Percentiles rank a stretch among this genome's conserved stretches.
Evolutionary conservation across 2,113 vertebrate genomes (phyloP).

Genomic region (Ciconia stormi): DNA sequence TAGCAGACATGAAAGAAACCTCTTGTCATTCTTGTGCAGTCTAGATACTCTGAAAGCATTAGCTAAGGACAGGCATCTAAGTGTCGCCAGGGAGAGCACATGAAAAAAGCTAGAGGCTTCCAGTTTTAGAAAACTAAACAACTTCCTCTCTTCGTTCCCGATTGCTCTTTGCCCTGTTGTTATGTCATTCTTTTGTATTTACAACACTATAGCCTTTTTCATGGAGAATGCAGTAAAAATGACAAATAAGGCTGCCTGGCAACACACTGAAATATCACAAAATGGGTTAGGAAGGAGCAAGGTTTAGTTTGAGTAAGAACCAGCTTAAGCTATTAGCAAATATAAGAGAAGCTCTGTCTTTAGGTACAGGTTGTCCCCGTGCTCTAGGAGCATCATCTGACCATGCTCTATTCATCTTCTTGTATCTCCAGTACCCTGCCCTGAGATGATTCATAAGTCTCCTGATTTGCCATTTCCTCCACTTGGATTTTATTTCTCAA

Average conservation of each 20-base stretch:
- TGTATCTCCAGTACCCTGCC: background rate
- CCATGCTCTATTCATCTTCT: background rate
- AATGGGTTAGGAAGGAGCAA: background rate
- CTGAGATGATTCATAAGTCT: background rate
- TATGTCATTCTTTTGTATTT: background rate
- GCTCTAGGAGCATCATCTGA: background rate
- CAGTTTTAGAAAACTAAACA: background rate
- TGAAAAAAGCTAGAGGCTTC: background rate
- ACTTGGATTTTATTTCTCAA: background rate
- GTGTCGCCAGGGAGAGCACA: background rate
- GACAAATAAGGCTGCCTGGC: background rate
- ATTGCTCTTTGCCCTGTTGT: background rate
- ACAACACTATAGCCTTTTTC: background rate
- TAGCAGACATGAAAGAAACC: constrained; percentile 2
- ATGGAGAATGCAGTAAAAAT: background rate
- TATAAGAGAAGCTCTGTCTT: background rate
- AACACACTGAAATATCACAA: background rate
- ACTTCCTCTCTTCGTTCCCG: background rate
- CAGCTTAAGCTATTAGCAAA: background rate
- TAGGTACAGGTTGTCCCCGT: background rate
- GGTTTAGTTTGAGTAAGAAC: constrained; percentile 11
- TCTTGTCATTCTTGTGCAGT: background rate
- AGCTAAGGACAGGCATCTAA: background rate
- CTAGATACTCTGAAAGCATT: background rate
- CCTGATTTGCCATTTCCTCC: background rate